Percentiles rank a stretch among this genome's conserved stretches.
phyloP scores from a whole-genome alignment of 2,888 invertebrate genomes.

The Cancer borealis region DNA sequence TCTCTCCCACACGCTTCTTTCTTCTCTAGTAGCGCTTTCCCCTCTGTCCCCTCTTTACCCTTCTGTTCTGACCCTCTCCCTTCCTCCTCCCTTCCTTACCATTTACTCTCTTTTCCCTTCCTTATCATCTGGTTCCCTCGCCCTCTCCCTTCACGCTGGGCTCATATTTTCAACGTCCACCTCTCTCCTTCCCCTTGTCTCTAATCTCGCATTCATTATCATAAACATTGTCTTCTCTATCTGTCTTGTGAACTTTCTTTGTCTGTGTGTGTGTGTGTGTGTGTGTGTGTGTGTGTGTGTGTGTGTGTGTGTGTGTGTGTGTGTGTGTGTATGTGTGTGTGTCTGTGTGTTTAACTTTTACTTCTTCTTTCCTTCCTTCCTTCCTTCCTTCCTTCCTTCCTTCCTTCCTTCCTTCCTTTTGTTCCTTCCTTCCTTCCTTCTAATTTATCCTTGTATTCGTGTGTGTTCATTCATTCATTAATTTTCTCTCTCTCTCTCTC shows the following conservation, averaged over 20 bases:
- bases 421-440: not conserved
- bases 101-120: constrained; percentile 36
- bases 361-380: not conserved
- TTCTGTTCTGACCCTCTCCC: constrained; percentile 27
- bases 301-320: constrained; percentile 44
- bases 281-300: constrained; percentile 44
- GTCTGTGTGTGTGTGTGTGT: constrained; percentile 27
- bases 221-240: constrained; percentile 1
- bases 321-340: constrained; percentile 35
- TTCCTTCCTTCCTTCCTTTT: not conserved
- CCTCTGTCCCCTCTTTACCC: constrained; percentile 39
- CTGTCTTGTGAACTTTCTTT: not conserved
- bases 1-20: constrained; percentile 42
- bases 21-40: constrained; percentile 26
- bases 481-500: not conserved
- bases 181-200: not conserved
- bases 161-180: not conserved
- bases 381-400: not conserved
- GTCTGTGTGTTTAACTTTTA: not conserved
- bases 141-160: constrained; percentile 15
- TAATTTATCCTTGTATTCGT: no score
- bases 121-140: constrained; percentile 16
- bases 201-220: constrained; percentile 39
- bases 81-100: constrained; percentile 42
- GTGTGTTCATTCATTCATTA: not conserved